These are phyloP conservation scores for Meiosimyza decipiens DNA, from an alignment of 2,888 invertebrate genomes.

Conservation along the genomic window DNA sequence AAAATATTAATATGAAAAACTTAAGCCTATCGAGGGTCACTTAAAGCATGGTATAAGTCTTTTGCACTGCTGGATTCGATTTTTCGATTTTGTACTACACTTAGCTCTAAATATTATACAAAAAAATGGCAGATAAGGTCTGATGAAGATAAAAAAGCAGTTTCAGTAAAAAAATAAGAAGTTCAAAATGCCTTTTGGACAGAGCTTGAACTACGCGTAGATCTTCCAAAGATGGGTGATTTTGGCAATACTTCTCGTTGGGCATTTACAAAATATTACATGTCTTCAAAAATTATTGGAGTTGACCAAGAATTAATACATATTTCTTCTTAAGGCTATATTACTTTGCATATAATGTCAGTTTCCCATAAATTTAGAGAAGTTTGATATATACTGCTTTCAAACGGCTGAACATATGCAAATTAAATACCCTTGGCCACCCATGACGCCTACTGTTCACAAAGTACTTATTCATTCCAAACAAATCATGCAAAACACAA, in stretches of 20 bases:
- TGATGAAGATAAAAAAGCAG: slow-evolving; percentile 17
- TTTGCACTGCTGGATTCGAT: slow-evolving; percentile 30
- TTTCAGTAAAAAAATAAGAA: background rate
- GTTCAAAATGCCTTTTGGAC: slow-evolving; percentile 32
- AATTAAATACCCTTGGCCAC: slow-evolving; percentile 31
- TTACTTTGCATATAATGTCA: slow-evolving; percentile 28
- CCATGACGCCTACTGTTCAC: slow-evolving; percentile 33
- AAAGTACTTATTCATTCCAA: background rate
- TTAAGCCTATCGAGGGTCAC: slow-evolving; percentile 18
- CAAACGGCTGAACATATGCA: slow-evolving; percentile 25
- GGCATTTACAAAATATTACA: background rate
- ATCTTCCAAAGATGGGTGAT: slow-evolving; percentile 15
- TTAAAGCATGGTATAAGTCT: slow-evolving; percentile 32
- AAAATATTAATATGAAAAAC: slow-evolving; percentile 21
- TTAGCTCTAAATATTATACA: slow-evolving; percentile 26
- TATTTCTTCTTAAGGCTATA: background rate
- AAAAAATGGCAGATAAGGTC: slow-evolving; percentile 33
- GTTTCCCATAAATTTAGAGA: slow-evolving; percentile 24
- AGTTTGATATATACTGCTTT: slow-evolving; percentile 34
- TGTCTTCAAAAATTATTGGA: slow-evolving; percentile 25
- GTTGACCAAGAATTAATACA: slow-evolving; percentile 25
- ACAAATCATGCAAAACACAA: slow-evolving; percentile 20
- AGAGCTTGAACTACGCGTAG: slow-evolving; percentile 25
- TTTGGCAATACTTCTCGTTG: slow-evolving; percentile 32
- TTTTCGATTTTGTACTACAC: slow-evolving; percentile 24